These are phyloP conservation scores for Lordiphosa mommai DNA, from an alignment of 1,140 invertebrate species.

Conservation along the genomic window DNA sequence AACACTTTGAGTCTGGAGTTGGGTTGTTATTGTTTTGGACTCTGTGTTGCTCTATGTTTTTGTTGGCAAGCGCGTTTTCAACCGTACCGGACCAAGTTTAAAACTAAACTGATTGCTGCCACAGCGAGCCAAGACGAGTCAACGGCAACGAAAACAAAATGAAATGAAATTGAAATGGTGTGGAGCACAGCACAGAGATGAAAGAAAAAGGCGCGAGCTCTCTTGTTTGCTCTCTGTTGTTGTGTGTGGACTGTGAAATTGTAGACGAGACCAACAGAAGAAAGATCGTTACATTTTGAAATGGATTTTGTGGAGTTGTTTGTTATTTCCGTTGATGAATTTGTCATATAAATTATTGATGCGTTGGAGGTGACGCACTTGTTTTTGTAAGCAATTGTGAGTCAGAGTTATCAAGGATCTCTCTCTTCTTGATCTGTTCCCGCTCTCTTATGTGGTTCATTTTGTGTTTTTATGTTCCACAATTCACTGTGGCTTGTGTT, in stretches of 20 bases:
- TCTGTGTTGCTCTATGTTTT: neutral
- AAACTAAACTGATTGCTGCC: neutral
- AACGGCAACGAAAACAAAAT: neutral
- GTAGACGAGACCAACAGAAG: neutral
- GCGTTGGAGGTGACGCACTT: neutral
- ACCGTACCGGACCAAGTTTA: conserved; percentile 8
- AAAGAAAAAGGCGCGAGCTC: neutral
- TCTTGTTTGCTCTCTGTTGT: neutral
- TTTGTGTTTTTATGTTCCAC: conserved; percentile 2
- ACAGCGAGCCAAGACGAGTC: neutral
- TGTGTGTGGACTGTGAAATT: conserved; percentile 5
- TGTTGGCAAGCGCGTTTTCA: conserved; percentile 1
- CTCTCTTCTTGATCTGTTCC: too few species aligned
- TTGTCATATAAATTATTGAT: conserved; percentile 13
- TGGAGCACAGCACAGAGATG: neutral
- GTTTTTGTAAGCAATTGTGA: neutral
- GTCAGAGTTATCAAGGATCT: too few species aligned
- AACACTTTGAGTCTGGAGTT: neutral
- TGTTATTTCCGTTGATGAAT: conserved; percentile 1
- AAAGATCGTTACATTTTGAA: conserved; percentile 7
- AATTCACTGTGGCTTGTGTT: conserved; percentile 29
- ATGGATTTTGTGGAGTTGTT: neutral
- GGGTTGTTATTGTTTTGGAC: neutral
- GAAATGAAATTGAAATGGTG: neutral
- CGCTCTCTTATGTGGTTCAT: conserved; percentile 12